Evolutionary conservation across 2,113 vertebrate genomes (phyloP).

Genomic region (Gobio gobio): DNA sequence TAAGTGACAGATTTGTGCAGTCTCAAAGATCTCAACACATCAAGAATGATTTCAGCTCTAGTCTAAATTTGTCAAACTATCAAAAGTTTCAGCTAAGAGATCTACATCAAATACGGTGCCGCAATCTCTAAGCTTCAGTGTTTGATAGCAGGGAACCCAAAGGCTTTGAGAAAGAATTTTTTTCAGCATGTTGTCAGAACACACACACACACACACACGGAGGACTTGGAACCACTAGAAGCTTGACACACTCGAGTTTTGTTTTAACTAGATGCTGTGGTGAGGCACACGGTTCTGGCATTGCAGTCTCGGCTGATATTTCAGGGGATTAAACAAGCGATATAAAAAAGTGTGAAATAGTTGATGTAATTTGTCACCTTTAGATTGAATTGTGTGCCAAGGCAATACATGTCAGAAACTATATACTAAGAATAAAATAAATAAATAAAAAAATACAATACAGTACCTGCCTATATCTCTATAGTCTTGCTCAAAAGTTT

Average conservation of each 20-base stretch:
- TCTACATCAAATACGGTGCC: conserved; percentile 11
- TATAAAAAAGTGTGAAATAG: neutral
- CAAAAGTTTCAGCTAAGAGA: conserved; percentile 34
- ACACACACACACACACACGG: neutral
- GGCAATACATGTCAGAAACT: neutral
- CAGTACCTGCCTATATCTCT: too few relatives aligned
- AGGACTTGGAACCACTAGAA: neutral
- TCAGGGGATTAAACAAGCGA: neutral
- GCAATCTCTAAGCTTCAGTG: conserved; percentile 9
- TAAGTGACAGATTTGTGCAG: conserved; percentile 33
- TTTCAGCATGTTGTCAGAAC: neutral
- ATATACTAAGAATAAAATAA: neutral
- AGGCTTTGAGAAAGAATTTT: conserved; percentile 5
- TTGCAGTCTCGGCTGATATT: neutral
- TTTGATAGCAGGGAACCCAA: conserved; percentile 20
- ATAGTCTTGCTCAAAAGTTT: too few relatives aligned
- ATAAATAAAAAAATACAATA: too few relatives aligned
- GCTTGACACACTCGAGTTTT: conserved; percentile 5
- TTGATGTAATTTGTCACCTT: neutral
- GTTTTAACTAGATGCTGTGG: conserved; percentile 27
- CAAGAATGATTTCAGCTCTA: conserved; percentile 16
- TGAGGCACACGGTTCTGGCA: conserved; percentile 1
- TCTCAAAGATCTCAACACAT: conserved; percentile 13
- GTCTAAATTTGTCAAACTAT: conserved; percentile 32
- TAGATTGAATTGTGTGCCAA: neutral